Percentiles rank a stretch among this genome's conserved stretches.
Conservation (phyloP, 2,797 vertebrate genomes). For the Tarsius wallacei region DNA sequence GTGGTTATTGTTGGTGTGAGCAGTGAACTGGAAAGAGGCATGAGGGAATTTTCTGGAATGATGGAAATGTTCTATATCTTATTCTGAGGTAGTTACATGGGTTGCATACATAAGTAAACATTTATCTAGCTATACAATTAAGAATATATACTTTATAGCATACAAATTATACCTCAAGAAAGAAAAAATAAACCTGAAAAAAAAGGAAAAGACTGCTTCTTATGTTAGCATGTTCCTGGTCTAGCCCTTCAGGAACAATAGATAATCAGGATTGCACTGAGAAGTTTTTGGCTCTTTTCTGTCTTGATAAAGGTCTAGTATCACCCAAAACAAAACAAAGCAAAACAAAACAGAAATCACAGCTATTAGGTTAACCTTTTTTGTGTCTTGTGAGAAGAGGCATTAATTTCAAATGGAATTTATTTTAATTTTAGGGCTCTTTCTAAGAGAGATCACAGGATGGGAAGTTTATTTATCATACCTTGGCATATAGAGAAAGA, state of each 20-base stretch:
- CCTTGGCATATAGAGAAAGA: not conserved
- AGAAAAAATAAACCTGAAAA: not conserved
- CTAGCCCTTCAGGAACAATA: not conserved
- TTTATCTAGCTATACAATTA: not conserved
- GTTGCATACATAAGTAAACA: not conserved
- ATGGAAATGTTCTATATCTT: not conserved
- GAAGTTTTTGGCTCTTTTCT: not conserved
- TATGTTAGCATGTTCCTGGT: not conserved
- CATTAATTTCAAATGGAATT: conserved; percentile 22
- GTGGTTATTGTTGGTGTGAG: not conserved
- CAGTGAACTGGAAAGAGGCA: not conserved
- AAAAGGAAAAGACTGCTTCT: not conserved
- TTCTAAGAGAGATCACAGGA: not conserved
- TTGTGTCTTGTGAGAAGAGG: not conserved
- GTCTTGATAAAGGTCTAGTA: not conserved
- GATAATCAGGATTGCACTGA: not conserved
- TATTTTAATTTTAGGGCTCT: not conserved
- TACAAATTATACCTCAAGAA: not conserved
- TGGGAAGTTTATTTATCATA: not conserved
- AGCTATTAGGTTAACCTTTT: not conserved
- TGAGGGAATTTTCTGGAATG: not conserved
- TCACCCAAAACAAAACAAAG: not conserved
- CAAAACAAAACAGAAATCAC: not conserved
- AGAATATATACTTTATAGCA: not conserved
- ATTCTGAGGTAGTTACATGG: not conserved